Evolutionary conservation across 2,797 vertebrate genomes (phyloP).

Genomic region (Pitangus sulphuratus): DNA sequence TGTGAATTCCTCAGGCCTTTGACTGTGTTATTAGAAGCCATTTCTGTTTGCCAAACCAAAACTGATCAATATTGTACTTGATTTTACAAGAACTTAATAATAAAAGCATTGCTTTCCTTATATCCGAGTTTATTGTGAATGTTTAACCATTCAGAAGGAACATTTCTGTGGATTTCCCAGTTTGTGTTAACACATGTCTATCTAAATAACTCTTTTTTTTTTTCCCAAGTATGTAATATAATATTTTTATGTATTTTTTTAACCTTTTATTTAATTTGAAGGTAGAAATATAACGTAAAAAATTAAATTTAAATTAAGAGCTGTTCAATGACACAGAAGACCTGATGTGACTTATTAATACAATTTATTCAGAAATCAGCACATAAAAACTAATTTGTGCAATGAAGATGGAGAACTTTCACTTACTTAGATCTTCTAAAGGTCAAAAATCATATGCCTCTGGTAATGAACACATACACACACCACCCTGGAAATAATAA

Average conservation of each 20-base stretch:
- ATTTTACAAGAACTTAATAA: neutral
- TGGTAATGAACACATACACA: neutral
- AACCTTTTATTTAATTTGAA: neutral
- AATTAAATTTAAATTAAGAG: neutral
- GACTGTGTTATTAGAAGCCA: neutral
- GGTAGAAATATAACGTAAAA: neutral
- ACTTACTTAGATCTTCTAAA: neutral
- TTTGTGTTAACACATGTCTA: neutral
- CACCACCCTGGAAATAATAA: neutral
- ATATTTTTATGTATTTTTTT: neutral
- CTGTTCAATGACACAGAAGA: neutral
- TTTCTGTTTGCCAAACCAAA: neutral
- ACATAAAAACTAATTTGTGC: neutral
- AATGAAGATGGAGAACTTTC: neutral
- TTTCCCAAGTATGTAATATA: neutral
- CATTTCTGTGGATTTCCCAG: neutral
- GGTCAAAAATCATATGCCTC: neutral
- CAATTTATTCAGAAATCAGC: neutral
- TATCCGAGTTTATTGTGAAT: neutral
- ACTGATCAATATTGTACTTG: neutral
- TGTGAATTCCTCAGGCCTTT: neutral
- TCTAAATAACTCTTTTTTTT: neutral
- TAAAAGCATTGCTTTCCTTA: neutral
- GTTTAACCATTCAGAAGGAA: neutral
- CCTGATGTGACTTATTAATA: neutral